Conservation (phyloP, 2,113 vertebrate species). For the Corvus moneduloides region DNA sequence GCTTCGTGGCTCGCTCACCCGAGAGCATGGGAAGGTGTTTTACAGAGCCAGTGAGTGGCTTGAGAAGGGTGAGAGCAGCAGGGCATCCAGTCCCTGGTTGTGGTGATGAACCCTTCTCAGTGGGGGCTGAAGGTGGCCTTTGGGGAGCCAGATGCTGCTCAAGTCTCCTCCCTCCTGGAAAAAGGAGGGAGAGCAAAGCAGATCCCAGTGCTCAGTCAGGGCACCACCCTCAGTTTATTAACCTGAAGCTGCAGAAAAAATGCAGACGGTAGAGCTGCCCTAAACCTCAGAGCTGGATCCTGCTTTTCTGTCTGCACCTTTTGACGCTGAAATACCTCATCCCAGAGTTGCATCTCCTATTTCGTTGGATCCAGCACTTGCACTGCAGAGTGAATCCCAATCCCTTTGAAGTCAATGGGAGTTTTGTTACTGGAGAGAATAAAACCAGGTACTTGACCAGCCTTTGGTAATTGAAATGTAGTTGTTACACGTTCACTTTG, state of each 20-base stretch:
- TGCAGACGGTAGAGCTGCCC: background rate
- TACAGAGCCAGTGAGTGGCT: background rate
- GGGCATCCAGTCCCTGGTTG: background rate
- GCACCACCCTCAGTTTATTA: background rate
- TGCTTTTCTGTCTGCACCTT: background rate
- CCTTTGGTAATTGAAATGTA: constrained; percentile 46
- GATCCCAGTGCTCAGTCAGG: background rate
- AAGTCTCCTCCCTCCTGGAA: background rate
- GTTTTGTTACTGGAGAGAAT: constrained; percentile 34
- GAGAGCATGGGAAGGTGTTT: background rate
- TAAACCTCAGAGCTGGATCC: background rate
- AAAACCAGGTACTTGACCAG: constrained; percentile 43
- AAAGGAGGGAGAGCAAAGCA: background rate
- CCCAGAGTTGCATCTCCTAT: background rate
- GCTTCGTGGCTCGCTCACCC: background rate
- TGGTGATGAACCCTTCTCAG: background rate
- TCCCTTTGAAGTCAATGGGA: constrained; percentile 31
- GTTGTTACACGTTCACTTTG: constrained; percentile 28
- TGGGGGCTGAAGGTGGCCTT: background rate
- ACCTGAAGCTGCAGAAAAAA: background rate
- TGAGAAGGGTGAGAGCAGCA: background rate
- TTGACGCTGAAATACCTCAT: background rate
- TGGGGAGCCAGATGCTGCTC: background rate
- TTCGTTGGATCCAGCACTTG: background rate
- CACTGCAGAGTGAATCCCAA: background rate